Evolutionary conservation across 2,888 invertebrate genomes (phyloP), one percentile per base, ranked within the genome.

Genomic region (Eudasyphora cyanicolor): DNA sequence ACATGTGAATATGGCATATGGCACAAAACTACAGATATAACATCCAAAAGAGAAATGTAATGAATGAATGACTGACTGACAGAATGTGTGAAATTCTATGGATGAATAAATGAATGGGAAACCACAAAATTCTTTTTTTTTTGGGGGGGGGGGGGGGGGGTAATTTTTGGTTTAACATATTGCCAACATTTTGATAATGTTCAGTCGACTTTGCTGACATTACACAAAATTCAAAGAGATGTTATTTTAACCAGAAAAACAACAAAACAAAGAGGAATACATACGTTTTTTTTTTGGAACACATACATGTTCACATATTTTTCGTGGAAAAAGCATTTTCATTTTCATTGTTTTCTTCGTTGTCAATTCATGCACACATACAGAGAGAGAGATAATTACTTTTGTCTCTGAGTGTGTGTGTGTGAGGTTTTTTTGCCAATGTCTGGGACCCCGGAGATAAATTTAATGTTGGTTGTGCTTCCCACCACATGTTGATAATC

Each of bases 381-480:
- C 10, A 12, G 2, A 54, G 2, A 54, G 6, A 54, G 24, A 1
- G 54, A 54, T 54, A 57, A 57, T 27, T 57, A 57, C 27, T 24
- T 57, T 57, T 60, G 60, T 5, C 10, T 57, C 27, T 57, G 12
- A 29, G 51, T 32, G 17, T 49, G 51, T 51, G 32, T 54, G 51
- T 71, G 70, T 21, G 2, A 6, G 21, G 35, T 8, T n/a, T 19
- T 8, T 35, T 6, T 42, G 67, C 0, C 12, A 24, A 17, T 4
- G 32, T 70, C 14, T 60, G 60, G n/a, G 38, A 64, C 29, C 32
- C 7, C 19, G 27, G 38, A n/a, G 69, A 69, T 69, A 76, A 57
- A 69, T 19, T 76, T 69, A 75, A 67, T 76, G 54, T 19, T 69
- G 54, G n/a, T n/a, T n/a, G n/a, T n/a, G n/a, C n/a, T n/a, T n/a